Evolutionary conservation across 1,140 invertebrate genomes (phyloP), one percentile per base, ranked within the genome.

Genomic region (Brachionus rotundiformis): DNA sequence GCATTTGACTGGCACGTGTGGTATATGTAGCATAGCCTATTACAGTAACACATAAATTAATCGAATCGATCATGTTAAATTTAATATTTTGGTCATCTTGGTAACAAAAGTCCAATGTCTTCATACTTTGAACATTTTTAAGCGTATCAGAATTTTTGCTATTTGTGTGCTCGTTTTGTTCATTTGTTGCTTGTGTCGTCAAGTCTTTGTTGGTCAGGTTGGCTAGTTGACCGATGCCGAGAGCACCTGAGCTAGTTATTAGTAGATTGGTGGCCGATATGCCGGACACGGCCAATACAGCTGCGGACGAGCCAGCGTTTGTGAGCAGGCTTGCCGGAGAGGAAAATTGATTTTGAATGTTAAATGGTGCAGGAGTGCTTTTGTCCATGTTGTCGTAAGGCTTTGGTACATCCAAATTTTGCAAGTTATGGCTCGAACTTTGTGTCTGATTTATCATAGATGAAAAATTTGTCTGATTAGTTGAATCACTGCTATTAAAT

Each of bases 21-120:
- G 95, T 96, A 88, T 98, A 96, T 13, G 96, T 93, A 0, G 96
- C 93, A 89, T 98, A 99, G 1, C 95, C 95, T 13, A 98, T 94
- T 0, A 99, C 96, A 91, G 98, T 98, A 0, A 79, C 76, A 85
- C 87, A 88, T 84, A 88, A 85, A 79, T 87, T 87, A 82, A 89
- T 85, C 7, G 86, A 85, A 73, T 89, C 87, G 44, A 88, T 83
- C 83, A 89, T 83, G 49, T 84, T 84, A 76, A 87, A 86, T 27
- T 79, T 79, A n/a, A 84, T 85, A 54, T 87, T 86, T 3, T 86
- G 84, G 47, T 88, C 87, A 83, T 87, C 86, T 71, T 86, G 86
- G 84, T 89, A 89, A 81, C 88, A 89, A 79, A 89, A 89, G 82
- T 89, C 88, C 85, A 81, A 16, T 3, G 79, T 41, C 49, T 65